Evolutionary conservation across 2,888 invertebrate species (phyloP).

Genomic region (Acleris sparsana): DNA sequence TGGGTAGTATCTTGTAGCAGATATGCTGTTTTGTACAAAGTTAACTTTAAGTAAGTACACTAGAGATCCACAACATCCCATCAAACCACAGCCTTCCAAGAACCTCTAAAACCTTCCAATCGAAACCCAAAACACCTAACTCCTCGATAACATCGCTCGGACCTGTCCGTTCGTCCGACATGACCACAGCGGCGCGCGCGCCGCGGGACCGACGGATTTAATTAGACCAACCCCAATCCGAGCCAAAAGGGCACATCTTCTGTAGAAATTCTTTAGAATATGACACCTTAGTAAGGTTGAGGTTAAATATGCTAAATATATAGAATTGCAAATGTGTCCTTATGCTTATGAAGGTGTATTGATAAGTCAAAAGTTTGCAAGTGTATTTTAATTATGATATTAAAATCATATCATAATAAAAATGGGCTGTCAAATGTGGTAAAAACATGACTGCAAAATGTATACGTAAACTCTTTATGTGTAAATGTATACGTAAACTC

Average conservation of each 20-base stretch:
- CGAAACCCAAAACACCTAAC: conserved; percentile 2
- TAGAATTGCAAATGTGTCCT: too few species aligned
- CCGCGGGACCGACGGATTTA: conserved; percentile 13
- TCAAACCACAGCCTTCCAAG: neutral
- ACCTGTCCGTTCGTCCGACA: conserved; percentile 4
- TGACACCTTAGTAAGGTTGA: too few species aligned
- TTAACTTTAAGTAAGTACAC: too few species aligned
- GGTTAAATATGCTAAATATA: too few species aligned
- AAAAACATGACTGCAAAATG: neutral
- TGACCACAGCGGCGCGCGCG: neutral
- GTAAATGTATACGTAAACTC: too few species aligned
- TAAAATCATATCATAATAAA: too few species aligned
- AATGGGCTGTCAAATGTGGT: conserved; percentile 1
- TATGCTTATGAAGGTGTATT: neutral
- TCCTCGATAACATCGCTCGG: conserved; percentile 9
- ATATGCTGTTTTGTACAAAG: too few species aligned
- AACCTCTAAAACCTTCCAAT: neutral
- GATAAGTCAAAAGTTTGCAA: conserved; percentile 12
- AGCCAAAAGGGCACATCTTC: too few species aligned
- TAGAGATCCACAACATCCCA: too few species aligned
- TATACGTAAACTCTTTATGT: too few species aligned
- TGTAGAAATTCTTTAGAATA: too few species aligned
- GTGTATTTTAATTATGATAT: conserved; percentile 9
- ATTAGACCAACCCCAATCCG: neutral
- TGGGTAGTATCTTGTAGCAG: too few species aligned